Conservation (phyloP, 2,113 vertebrate genomes). For the Pseudolaguvia tuberculata region DNA sequence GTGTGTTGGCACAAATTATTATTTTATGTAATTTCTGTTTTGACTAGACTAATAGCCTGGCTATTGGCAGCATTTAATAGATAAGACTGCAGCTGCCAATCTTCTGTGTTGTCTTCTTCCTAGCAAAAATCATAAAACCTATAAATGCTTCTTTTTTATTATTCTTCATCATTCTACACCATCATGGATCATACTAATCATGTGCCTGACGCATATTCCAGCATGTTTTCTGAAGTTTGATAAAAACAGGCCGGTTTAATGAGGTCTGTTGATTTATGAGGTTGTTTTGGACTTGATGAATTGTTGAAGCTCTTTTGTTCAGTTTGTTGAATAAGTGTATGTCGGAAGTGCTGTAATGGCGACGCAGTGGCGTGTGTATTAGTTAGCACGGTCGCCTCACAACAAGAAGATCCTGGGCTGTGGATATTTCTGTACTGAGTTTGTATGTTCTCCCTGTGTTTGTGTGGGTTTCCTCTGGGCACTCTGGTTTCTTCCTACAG, state of each 20-base stretch:
- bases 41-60: conserved; percentile 1
- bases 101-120: conserved; percentile 20
- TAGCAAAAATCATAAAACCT: neutral
- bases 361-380: too few relatives aligned
- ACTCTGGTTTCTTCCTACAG: too few relatives aligned
- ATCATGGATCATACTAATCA: neutral
- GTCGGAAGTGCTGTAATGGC: too few relatives aligned
- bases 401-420: too few relatives aligned
- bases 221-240: conserved; percentile 8
- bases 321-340: neutral
- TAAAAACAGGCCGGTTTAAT: neutral
- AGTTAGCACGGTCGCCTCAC: too few relatives aligned
- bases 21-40: neutral
- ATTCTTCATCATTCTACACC: neutral
- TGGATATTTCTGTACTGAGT: too few relatives aligned
- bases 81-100: conserved; percentile 29
- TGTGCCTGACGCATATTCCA: neutral
- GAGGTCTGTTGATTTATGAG: neutral
- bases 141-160: neutral
- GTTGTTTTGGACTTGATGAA: neutral
- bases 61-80: conserved; percentile 25
- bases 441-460: too few relatives aligned
- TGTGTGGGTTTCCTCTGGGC: too few relatives aligned
- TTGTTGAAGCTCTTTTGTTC: neutral
- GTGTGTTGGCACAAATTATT: conserved; percentile 24